Evolutionary conservation across 2,113 vertebrate species (phyloP).

Genomic region (Murina feae): DNA sequence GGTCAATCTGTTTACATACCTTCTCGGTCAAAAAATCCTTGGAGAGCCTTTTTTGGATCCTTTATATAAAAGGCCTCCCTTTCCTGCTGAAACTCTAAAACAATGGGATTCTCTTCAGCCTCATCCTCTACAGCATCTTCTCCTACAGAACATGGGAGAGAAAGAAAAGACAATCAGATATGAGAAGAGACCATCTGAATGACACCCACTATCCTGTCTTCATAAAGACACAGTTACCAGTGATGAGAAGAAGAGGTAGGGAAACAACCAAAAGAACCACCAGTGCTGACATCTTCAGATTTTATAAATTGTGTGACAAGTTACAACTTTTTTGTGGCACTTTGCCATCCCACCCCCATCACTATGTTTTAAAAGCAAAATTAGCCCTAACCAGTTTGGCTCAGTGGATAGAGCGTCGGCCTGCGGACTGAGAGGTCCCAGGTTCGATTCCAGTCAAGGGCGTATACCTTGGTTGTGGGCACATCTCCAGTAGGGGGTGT

Average conservation of each 20-base stretch:
- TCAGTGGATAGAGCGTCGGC: too few relatives aligned
- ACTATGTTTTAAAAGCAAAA: constrained; percentile 19
- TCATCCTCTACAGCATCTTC: constrained; percentile 95
- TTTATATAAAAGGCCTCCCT: constrained; percentile 96
- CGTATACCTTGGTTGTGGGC: too few relatives aligned
- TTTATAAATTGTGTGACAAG: background rate
- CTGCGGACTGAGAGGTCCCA: too few relatives aligned
- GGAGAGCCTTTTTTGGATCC: constrained; percentile 96
- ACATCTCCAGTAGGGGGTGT: too few relatives aligned
- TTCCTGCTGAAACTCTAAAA: constrained; percentile 94
- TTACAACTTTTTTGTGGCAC: background rate
- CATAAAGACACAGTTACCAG: background rate
- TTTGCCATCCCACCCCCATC: background rate
- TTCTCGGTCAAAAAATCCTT: constrained; percentile 98
- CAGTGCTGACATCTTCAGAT: background rate
- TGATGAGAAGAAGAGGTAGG: background rate
- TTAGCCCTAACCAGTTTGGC: too few relatives aligned
- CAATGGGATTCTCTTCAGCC: constrained; percentile 97
- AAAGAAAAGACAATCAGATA: background rate
- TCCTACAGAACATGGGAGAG: constrained; percentile 73
- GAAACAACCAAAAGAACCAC: background rate
- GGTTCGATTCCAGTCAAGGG: too few relatives aligned
- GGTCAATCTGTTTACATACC: constrained; percentile 77
- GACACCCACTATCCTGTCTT: background rate
- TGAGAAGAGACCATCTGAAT: background rate